These are phyloP conservation scores for Asarcornis scutulata DNA, from an alignment of 2,113 vertebrate species.

Conservation along the genomic window DNA sequence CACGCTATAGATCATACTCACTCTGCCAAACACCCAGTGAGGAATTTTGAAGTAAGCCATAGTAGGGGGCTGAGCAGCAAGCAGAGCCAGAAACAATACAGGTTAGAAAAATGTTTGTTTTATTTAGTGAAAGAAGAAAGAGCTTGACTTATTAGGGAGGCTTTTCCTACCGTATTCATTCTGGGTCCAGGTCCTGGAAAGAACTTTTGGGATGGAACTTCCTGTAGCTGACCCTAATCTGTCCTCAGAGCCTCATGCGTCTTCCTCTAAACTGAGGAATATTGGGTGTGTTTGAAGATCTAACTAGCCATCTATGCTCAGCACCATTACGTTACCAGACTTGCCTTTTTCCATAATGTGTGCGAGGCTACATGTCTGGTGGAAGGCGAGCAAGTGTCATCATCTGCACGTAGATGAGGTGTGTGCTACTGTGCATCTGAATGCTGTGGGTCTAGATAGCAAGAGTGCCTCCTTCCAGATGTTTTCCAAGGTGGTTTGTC, in stretches of 20 bases:
- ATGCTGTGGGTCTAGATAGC: neutral
- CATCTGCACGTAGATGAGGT: neutral
- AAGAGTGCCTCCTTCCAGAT: neutral
- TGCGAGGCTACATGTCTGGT: neutral
- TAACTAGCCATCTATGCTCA: conserved; percentile 11
- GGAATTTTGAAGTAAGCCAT: conserved; percentile 64
- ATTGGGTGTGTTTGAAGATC: conserved; percentile 24
- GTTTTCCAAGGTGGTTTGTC: neutral
- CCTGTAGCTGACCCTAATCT: conserved; percentile 55
- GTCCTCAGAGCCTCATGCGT: conserved; percentile 22
- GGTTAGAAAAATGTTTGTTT: conserved; percentile 75
- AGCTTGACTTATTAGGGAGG: conserved; percentile 60
- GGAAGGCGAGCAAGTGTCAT: conserved; percentile 6
- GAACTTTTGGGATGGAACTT: conserved; percentile 53
- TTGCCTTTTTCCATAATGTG: neutral
- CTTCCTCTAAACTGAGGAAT: conserved; percentile 1
- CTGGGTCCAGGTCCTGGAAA: conserved; percentile 55
- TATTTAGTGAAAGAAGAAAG: conserved; percentile 70
- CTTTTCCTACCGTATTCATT: conserved; percentile 53
- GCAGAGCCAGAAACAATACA: conserved; percentile 71
- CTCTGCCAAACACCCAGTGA: conserved; percentile 64
- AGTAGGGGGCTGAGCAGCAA: conserved; percentile 40
- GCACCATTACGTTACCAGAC: neutral
- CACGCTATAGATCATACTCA: conserved; percentile 53
- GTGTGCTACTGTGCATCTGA: conserved; percentile 11